Conservation (phyloP, 2,113 vertebrate species). For the Antigone vipio region DNA sequence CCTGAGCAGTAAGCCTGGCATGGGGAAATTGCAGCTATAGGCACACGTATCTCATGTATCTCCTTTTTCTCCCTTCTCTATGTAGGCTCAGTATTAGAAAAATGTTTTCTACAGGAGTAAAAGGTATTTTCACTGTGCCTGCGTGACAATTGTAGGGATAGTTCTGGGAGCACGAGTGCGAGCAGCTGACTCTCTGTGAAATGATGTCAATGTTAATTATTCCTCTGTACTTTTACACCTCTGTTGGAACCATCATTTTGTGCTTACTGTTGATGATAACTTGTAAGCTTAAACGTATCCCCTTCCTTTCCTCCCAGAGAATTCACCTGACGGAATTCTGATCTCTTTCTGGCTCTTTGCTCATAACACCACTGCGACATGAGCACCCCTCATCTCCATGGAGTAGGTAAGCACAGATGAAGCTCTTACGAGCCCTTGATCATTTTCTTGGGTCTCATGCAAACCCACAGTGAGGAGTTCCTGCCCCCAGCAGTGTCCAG, state of each 20-base stretch:
- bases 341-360: neutral
- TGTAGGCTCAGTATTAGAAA: neutral
- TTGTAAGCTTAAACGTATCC: neutral
- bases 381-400: neutral
- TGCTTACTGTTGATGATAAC: neutral
- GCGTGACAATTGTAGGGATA: neutral
- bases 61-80: neutral
- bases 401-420: neutral
- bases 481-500: neutral
- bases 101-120: constrained; percentile 23
- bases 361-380: neutral
- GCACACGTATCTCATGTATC: neutral
- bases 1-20: constrained; percentile 22
- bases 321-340: neutral
- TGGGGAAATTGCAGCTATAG: constrained; percentile 5
- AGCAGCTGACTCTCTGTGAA: constrained; percentile 18
- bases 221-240: constrained; percentile 14
- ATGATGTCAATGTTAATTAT: constrained; percentile 42
- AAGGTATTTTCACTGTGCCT: constrained; percentile 18
- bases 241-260: neutral
- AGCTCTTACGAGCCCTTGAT: neutral
- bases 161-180: neutral
- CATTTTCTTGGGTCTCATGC: neutral
- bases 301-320: neutral
- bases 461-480: neutral